Base-by-base conservation (phyloP, 1,140 invertebrate genomes). In the Bathynomus jamesi region DNA sequence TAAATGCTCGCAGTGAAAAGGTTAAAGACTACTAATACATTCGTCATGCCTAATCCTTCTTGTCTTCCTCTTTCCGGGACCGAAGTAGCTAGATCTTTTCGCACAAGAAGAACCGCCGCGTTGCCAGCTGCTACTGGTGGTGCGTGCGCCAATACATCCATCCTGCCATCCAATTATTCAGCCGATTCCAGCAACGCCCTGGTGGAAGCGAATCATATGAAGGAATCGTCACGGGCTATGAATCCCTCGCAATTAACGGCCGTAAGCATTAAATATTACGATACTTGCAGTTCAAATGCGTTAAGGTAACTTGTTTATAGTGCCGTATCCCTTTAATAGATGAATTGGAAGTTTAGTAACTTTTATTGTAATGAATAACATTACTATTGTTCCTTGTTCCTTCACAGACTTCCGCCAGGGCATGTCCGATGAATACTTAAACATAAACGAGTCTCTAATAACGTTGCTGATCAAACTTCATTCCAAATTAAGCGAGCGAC, bases 381-480 rank as follows among this genome's bases (percentile, higher is more conserved):
- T 40, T 8, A 8, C 17, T 40, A 8, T 40, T 8, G 32, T 40
- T 40, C 17, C 32, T 17, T 40, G 7, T 40, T 40, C n/a, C n/a
- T n/a, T n/a, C n/a, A n/a, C n/a, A n/a, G n/a, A n/a, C n/a, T n/a
- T n/a, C n/a, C n/a, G n/a, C n/a, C n/a, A n/a, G n/a, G n/a, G n/a
- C n/a, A n/a, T n/a, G n/a, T n/a, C n/a, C n/a, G n/a, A 17, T 40
- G 32, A 40, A 40, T 40, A 40, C 17, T 40, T 40, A 40, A 40
- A 40, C 21, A 75, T 78, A 27, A 91, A 94, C 78, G 95, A 98
- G 82, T 96, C 92, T 71, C 93, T 98, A 66, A 89, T 98, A 74
- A 94, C 94, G 0, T 83, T 98, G 40, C 83, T 98, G 27, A 83
- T 98, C 10, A 95, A 94, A 81, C 84, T 98, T n/a, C 94, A 98